Evolutionary conservation across 2,797 vertebrate species (phyloP).

Genomic region (Catharus ustulatus): DNA sequence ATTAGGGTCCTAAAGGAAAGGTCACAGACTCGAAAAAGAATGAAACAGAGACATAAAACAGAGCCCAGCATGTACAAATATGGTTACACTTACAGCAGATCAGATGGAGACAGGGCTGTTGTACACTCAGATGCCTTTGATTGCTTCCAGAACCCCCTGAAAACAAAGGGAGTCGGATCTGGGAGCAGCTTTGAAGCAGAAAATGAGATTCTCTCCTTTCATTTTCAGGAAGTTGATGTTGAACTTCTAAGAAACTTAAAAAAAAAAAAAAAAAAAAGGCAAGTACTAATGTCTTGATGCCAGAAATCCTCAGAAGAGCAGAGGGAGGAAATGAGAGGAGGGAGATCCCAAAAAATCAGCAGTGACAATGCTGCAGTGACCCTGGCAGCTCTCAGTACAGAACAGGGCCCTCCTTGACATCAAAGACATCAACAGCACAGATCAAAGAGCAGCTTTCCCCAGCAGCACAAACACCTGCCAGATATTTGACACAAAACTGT

Average conservation of each 20-base stretch:
- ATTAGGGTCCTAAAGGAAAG: slow-evolving; percentile 32
- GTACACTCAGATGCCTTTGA: slow-evolving; percentile 12
- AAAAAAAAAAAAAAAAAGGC: neutral
- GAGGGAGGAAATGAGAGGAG: neutral
- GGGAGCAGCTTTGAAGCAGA: slow-evolving; percentile 50
- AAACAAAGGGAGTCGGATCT: slow-evolving; percentile 25
- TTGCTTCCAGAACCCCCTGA: slow-evolving; percentile 8
- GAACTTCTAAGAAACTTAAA: slow-evolving; percentile 12
- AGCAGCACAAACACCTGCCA: neutral
- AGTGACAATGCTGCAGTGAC: neutral
- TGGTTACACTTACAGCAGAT: slow-evolving; percentile 23
- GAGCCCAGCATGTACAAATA: slow-evolving; percentile 33
- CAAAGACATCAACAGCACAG: neutral
- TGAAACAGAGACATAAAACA: slow-evolving; percentile 42
- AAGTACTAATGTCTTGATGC: neutral
- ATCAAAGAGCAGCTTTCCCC: slow-evolving; percentile 14
- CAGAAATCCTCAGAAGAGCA: neutral
- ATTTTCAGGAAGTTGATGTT: neutral
- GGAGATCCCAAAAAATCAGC: slow-evolving; percentile 22
- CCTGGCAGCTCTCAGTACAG: neutral
- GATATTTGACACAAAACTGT: neutral
- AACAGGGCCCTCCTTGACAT: neutral
- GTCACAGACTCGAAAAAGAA: slow-evolving; percentile 32
- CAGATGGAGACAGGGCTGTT: slow-evolving; percentile 1
- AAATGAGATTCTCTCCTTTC: slow-evolving; percentile 36